Conservation (phyloP, 2,113 vertebrate genomes). For the Notechis scutatus region DNA sequence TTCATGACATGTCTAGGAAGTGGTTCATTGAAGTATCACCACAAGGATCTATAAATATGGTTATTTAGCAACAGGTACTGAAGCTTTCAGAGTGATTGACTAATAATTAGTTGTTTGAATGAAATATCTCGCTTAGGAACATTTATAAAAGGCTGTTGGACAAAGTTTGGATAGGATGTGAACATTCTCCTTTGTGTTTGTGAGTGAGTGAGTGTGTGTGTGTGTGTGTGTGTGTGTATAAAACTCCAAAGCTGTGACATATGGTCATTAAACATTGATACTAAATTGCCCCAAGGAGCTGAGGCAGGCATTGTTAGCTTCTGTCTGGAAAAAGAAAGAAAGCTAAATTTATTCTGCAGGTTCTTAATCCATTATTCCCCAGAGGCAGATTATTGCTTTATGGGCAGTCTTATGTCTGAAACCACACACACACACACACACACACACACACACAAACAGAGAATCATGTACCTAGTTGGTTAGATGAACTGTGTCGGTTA, state of each 20-base stretch:
- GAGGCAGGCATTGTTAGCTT: background rate
- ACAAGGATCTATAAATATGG: background rate
- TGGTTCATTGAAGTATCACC: background rate
- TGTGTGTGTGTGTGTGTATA: background rate
- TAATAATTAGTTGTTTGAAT: background rate
- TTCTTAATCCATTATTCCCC: background rate
- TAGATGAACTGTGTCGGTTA: background rate
- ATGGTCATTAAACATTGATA: background rate
- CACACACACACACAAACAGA: background rate
- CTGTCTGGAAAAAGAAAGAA: background rate
- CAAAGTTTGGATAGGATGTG: background rate
- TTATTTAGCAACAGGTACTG: background rate
- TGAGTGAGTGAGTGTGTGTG: background rate
- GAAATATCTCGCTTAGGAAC: background rate
- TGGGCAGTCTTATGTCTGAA: background rate
- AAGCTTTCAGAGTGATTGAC: background rate
- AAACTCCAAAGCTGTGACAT: background rate
- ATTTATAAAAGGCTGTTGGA: background rate
- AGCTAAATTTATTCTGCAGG: background rate
- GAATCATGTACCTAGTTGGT: background rate
- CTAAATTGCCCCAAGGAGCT: background rate
- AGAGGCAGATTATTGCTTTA: background rate
- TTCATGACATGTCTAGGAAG: background rate
- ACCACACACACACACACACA: too few species aligned
- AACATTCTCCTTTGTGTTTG: rapidly evolving